Conservation (phyloP, 2,113 vertebrate genomes). For the Panthera uncia region DNA sequence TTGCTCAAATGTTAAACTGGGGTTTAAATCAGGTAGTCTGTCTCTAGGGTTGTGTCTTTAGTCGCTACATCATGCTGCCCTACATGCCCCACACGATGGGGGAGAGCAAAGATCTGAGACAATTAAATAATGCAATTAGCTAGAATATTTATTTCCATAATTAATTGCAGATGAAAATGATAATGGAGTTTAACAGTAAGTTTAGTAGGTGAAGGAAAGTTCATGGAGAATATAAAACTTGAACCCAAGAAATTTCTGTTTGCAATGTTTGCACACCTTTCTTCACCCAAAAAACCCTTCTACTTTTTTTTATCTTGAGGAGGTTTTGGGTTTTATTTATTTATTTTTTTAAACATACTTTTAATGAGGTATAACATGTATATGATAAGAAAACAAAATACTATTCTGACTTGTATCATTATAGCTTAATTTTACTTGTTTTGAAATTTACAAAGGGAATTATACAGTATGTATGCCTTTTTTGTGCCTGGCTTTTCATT, state of each 20-base stretch:
- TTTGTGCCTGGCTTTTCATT: not conserved
- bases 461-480: accelerated
- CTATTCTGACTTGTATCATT: not conserved
- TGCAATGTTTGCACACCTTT: not conserved
- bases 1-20: not conserved
- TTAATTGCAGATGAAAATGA: not conserved
- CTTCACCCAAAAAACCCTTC: not conserved
- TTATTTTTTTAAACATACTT: not conserved
- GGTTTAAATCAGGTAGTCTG: not conserved
- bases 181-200: not conserved
- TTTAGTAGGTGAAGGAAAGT: not conserved
- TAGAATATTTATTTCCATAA: not conserved
- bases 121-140: not conserved
- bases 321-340: not conserved
- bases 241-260: not conserved
- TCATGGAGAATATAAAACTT: not conserved
- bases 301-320: not conserved
- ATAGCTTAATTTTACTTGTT: not conserved
- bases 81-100: not conserved
- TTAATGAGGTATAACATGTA: not conserved
- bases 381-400: not conserved
- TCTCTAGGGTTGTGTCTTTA: not conserved
- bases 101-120: not conserved
- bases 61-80: not conserved
- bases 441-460: not conserved